Percentiles rank a stretch among this genome's conserved stretches.
phyloP scores from a whole-genome alignment of 1,140 invertebrate genomes.

The Diabrotica virgifera region DNA sequence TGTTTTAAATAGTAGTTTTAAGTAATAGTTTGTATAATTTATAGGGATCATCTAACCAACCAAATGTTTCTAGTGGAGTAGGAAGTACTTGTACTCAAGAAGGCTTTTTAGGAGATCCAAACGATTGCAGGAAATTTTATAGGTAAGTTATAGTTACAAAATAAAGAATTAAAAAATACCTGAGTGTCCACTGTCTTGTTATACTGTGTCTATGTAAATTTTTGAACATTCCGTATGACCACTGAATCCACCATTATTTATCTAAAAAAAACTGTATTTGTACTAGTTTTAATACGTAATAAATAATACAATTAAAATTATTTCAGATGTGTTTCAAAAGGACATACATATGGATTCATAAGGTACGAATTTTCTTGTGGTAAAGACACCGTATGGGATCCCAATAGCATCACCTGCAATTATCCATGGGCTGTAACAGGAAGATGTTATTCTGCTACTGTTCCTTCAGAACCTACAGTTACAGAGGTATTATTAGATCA shows the following conservation, averaged over 20 bases:
- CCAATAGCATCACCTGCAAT: constrained; percentile 51
- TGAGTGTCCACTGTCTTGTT: too few species aligned
- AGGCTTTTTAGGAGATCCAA: constrained; percentile 61
- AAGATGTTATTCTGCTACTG: constrained; percentile 24
- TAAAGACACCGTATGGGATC: constrained; percentile 54
- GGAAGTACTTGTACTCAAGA: constrained; percentile 22
- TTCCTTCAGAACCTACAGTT: too few species aligned
- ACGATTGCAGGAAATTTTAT: constrained; percentile 75
- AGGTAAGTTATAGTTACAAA: constrained; percentile 60
- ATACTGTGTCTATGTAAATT: too few species aligned
- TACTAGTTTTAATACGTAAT: background rate
- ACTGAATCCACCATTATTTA: background rate
- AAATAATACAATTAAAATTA: constrained; percentile 53
- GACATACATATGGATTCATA: constrained; percentile 51
- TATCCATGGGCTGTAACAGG: constrained; percentile 48
- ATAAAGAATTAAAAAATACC: too few species aligned
- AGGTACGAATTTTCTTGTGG: constrained; percentile 63
- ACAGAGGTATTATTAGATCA: too few species aligned
- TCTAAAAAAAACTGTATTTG: too few species aligned
- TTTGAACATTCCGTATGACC: too few species aligned
- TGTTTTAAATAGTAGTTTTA: too few species aligned
- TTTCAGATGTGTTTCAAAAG: constrained; percentile 62
- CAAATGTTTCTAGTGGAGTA: constrained; percentile 23
- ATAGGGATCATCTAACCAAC: constrained; percentile 13
- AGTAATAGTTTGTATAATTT: background rate